Evolutionary conservation across 2,797 vertebrate species (phyloP).

Genomic region (Sternotherus odoratus): DNA sequence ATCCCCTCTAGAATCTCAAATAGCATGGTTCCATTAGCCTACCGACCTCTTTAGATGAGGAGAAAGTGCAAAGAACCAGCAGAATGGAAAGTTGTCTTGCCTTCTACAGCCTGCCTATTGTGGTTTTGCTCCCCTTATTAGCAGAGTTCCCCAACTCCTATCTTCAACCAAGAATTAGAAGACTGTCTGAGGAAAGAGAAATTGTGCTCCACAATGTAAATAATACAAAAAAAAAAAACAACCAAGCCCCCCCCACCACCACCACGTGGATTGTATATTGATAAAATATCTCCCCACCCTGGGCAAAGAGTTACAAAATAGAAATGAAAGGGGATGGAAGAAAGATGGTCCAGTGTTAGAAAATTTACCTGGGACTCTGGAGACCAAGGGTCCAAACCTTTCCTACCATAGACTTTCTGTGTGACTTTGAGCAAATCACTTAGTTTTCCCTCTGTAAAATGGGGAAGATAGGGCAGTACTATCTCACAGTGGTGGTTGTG

Average conservation of each 20-base stretch:
- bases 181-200: not conserved
- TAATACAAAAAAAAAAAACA: not conserved
- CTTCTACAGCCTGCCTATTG: constrained; percentile 17
- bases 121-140: constrained; percentile 22
- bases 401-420: not conserved
- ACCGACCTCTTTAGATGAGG: not conserved
- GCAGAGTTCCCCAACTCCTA: constrained; percentile 30
- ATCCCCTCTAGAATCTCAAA: not conserved
- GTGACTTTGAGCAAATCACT: not conserved
- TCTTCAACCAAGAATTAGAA: constrained; percentile 35
- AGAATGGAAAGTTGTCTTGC: constrained; percentile 17
- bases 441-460: not conserved
- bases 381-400: not conserved
- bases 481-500: not conserved
- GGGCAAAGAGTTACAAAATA: not conserved
- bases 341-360: not conserved
- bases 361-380: not conserved
- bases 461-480: not conserved
- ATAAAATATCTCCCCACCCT: not conserved
- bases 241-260: too few species aligned
- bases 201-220: not conserved
- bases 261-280: not conserved
- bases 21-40: not conserved
- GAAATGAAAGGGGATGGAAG: not conserved
- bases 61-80: constrained; percentile 2